Percentiles rank a stretch among this genome's conserved stretches.
phyloP scores from a whole-genome alignment of 2,113 vertebrate genomes.

The Gopherus flavomarginatus region DNA sequence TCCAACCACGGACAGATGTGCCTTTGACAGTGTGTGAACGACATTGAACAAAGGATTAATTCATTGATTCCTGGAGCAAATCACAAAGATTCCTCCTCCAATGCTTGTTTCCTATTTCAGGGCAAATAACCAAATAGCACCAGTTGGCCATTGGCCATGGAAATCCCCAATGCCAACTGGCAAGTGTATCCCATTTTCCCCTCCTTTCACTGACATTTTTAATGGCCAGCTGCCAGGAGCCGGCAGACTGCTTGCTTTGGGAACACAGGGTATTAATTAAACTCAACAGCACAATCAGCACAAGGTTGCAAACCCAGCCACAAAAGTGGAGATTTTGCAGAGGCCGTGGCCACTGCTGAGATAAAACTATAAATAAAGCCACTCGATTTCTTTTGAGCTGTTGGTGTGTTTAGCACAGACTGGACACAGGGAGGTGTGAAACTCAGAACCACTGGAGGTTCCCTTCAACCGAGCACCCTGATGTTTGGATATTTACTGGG shows the following conservation, averaged over 20 bases:
- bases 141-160: neutral
- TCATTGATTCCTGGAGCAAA: neutral
- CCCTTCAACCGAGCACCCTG: neutral
- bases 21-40: neutral
- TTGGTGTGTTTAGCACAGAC: neutral
- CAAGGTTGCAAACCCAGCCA: neutral
- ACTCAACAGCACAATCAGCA: neutral
- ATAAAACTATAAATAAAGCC: neutral
- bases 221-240: neutral
- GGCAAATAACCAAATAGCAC: neutral
- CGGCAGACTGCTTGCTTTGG: neutral
- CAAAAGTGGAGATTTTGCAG: neutral
- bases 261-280: neutral
- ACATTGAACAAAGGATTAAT: neutral
- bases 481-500: neutral
- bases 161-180: neutral
- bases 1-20: neutral
- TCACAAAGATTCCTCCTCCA: neutral
- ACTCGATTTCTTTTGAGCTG: neutral
- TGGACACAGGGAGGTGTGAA: neutral
- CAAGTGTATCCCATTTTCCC: neutral
- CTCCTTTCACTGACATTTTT: neutral
- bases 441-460: neutral
- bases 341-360: neutral
- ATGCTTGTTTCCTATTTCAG: neutral